phyloP scores from a whole-genome alignment of 2,113 vertebrate genomes.

The Nyctereutes procyonoides region DNA sequence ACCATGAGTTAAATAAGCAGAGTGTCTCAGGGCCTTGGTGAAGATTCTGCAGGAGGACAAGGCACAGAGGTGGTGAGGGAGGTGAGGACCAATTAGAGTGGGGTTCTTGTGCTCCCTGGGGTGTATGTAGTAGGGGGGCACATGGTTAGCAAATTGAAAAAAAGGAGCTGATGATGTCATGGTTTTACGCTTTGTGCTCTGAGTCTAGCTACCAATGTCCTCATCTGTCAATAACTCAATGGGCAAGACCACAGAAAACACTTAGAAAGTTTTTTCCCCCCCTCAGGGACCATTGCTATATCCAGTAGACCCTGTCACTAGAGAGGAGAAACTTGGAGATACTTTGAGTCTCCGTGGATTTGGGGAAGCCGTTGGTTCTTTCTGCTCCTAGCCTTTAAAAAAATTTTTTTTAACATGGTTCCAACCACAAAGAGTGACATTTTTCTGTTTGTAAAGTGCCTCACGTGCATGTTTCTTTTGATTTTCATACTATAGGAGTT shows the following conservation, averaged over 20 bases:
- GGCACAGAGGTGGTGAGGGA: too few species aligned
- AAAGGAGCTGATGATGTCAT: not conserved
- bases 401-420: not conserved
- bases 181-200: not conserved
- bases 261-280: not conserved
- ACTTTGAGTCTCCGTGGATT: not conserved
- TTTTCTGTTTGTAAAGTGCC: not conserved
- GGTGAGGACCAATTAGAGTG: too few species aligned
- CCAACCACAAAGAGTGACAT: fast-evolving
- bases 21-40: not conserved
- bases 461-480: not conserved
- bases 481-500: not conserved
- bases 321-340: not conserved
- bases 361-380: not conserved
- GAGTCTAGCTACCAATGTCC: not conserved
- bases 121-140: fast-evolving
- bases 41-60: too few species aligned
- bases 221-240: not conserved
- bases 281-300: not conserved
- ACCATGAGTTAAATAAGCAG: not conserved
- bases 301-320: fast-evolving
- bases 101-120: too few species aligned
- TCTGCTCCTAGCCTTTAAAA: not conserved
- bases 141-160: not conserved
- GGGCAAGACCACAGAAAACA: not conserved